Evolutionary conservation across 2,888 invertebrate genomes (phyloP), one percentile per base, ranked within the genome.

Genomic region (Lycaena phlaeas): DNA sequence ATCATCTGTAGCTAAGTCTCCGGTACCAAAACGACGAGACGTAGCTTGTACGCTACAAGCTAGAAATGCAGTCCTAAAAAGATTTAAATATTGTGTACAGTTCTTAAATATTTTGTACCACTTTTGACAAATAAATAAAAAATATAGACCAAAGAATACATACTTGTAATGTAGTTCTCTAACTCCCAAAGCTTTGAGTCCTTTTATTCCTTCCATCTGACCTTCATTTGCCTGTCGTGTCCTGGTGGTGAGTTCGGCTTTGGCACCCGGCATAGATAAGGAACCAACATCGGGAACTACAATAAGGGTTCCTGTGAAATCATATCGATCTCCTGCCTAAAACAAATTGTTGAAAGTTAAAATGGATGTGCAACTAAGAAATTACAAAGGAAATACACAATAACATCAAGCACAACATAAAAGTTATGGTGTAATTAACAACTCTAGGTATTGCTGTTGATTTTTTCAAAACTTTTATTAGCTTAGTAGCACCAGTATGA

Each of bases 251-350:
- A 90, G 86, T 68, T 98, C 97, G 0, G 96, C 91, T 61, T 91
- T 90, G 0, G 94, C 92, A 2, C 96, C 97, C 0, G 98, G 95
- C 49, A 93, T 69, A 4, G 94, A 89, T 29, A 99, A 68, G 0
- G 92, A 92, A 0, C 94, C 92, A 0, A 99, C 94, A 77, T 99
- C 98, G 0, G 99, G 99, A 0, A 99, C 95, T 1, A 98, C 98
- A 61, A 99, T 97, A 10, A 99, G 84, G 1, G 97, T 94, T 10
- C 98, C 98, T 0, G 95, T 96, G 67, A 98, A 97, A 67, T 97
- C 96, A 61, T 95, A 96, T 10, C 91, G 87, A 61, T 91, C 91
- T 10, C 91, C 91, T 18, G 91, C 91, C 86, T 88, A 50, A 7
- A 56, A 57, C 10, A 27, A 14, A 25, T 36, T 26, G 1, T 22